phyloP scores from a whole-genome alignment of 2,797 vertebrate species.

The Gila robusta region DNA sequence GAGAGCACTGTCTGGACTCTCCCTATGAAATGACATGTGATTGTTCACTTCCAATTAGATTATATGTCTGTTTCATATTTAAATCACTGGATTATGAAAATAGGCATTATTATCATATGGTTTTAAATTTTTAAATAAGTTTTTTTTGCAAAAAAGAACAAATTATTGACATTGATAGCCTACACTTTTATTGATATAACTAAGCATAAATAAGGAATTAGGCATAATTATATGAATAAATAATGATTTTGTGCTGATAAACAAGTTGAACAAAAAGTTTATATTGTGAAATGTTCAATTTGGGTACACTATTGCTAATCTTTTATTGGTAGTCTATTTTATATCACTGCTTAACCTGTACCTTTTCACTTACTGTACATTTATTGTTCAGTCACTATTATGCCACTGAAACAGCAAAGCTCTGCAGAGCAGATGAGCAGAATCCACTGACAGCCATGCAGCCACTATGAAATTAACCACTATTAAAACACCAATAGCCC shows the following conservation, averaged over 20 bases:
- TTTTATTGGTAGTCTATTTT: neutral
- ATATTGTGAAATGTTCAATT: neutral
- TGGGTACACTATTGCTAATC: neutral
- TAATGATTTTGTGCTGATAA: neutral
- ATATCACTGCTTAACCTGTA: neutral
- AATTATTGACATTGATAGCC: neutral
- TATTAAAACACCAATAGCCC: no score
- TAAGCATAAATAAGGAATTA: neutral
- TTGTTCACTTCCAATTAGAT: neutral
- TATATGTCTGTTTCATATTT: neutral
- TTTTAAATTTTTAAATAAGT: neutral
- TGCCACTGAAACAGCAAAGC: neutral
- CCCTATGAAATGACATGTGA: neutral
- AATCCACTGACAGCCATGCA: neutral
- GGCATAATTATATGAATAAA: neutral
- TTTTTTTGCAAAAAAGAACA: neutral
- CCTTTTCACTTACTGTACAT: neutral
- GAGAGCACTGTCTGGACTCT: neutral
- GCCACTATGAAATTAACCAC: neutral
- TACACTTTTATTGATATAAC: neutral
- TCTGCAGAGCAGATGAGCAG: no score
- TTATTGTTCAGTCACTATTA: constrained; percentile 1
- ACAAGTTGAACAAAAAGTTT: neutral
- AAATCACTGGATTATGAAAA: neutral
- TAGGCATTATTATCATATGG: neutral